Evolutionary conservation across 2,113 vertebrate species (phyloP).

Genomic region (Burhinus bistriatus): DNA sequence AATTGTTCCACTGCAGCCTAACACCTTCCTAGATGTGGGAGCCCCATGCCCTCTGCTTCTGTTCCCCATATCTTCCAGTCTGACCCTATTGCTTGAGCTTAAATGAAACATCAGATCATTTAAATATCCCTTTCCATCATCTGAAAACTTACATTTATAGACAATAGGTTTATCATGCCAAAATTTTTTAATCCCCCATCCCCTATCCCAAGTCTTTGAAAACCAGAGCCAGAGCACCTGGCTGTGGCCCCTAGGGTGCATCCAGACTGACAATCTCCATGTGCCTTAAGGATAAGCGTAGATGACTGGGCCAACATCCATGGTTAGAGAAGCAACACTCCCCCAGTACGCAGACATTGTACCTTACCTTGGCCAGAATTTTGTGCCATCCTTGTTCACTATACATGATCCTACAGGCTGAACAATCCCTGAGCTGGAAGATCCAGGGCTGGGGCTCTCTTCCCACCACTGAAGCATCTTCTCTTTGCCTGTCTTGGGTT

Average conservation of each 20-base stretch:
- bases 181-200: neutral
- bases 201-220: neutral
- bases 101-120: neutral
- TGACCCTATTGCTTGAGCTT: neutral
- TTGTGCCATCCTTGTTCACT: neutral
- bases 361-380: neutral
- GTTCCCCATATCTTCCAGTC: neutral
- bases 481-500: neutral
- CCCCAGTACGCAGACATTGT: accelerated
- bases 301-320: neutral
- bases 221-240: neutral
- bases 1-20: neutral
- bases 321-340: neutral
- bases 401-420: neutral
- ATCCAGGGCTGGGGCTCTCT: neutral
- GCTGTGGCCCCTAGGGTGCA: neutral
- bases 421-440: neutral
- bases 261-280: neutral
- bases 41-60: neutral
- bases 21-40: neutral
- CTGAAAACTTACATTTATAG: neutral
- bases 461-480: neutral
- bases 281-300: neutral
- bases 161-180: neutral
- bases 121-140: neutral